Conservation (phyloP, 2,113 vertebrate genomes). For the Tricholaema leucomelas region DNA sequence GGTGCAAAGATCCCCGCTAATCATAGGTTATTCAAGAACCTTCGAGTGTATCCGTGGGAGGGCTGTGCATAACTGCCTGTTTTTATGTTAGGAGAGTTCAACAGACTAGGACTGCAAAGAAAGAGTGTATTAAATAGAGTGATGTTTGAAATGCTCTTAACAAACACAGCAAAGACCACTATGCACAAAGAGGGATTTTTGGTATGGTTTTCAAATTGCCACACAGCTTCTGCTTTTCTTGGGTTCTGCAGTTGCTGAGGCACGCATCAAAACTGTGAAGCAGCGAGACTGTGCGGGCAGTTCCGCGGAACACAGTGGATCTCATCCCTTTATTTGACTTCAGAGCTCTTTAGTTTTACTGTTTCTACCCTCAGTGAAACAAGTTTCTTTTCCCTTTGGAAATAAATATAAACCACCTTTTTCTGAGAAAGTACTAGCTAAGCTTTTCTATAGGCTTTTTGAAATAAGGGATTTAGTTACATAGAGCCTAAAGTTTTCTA, state of each 20-base stretch:
- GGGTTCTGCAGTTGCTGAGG: background rate
- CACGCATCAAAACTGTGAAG: background rate
- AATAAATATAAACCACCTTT: background rate
- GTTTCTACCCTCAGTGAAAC: background rate
- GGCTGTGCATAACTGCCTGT: background rate
- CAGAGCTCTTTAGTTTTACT: background rate
- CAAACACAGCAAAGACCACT: background rate
- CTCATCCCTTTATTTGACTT: background rate
- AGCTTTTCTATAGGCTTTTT: background rate
- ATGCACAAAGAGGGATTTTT: background rate
- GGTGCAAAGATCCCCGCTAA: slow-evolving; percentile 30
- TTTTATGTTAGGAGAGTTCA: background rate
- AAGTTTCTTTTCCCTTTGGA: background rate
- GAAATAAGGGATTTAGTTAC: background rate
- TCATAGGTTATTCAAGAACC: slow-evolving; percentile 10
- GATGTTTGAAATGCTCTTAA: background rate
- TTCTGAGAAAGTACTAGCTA: background rate
- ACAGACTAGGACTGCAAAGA: background rate
- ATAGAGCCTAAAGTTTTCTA: background rate
- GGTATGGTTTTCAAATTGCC: background rate
- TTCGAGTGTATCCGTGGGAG: slow-evolving; percentile 10
- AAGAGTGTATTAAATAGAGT: background rate
- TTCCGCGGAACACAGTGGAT: background rate
- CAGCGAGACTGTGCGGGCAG: background rate
- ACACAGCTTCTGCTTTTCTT: background rate